These are phyloP conservation scores for Arrhamphus sclerolepis DNA, from an alignment of 2,797 vertebrate genomes.

Conservation along the genomic window DNA sequence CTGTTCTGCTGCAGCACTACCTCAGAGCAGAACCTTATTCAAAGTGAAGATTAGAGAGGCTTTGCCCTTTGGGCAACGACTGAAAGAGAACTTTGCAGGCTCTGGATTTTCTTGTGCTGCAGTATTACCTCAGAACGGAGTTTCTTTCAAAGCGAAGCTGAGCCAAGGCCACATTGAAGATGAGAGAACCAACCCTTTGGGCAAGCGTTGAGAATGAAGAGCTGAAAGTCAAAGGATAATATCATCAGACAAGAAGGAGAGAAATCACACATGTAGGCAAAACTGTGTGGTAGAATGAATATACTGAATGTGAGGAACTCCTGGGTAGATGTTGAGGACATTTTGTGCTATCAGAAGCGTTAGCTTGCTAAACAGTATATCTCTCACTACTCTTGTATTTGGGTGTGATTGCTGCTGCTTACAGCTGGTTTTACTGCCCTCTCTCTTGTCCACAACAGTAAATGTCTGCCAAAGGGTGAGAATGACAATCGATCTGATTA, in stretches of 20 bases:
- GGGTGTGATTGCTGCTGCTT: conserved; percentile 5
- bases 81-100: conserved; percentile 17
- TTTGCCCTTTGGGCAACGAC: conserved; percentile 42
- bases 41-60: conserved; percentile 60
- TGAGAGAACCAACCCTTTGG: conserved; percentile 14
- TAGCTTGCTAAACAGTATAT: background rate
- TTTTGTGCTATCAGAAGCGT: background rate
- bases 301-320: conserved; percentile 15
- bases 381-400: conserved; percentile 18
- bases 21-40: conserved; percentile 52
- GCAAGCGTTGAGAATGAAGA: conserved; percentile 18
- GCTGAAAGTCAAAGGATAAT: conserved; percentile 34
- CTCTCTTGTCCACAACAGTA: background rate
- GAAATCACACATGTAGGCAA: background rate
- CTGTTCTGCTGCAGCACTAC: conserved; percentile 53
- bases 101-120: conserved; percentile 27
- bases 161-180: conserved; percentile 37
- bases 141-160: conserved; percentile 37
- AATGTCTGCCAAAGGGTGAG: conserved; percentile 6
- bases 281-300: conserved; percentile 10
- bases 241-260: conserved; percentile 10
- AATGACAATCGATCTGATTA: conserved; percentile 33
- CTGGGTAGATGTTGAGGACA: conserved; percentile 1
- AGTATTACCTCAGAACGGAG: conserved; percentile 45
- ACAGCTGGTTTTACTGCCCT: conserved; percentile 29